Evolutionary conservation across 1,140 invertebrate genomes (phyloP).

Genomic region (Pseudomyrmex pallidus): DNA sequence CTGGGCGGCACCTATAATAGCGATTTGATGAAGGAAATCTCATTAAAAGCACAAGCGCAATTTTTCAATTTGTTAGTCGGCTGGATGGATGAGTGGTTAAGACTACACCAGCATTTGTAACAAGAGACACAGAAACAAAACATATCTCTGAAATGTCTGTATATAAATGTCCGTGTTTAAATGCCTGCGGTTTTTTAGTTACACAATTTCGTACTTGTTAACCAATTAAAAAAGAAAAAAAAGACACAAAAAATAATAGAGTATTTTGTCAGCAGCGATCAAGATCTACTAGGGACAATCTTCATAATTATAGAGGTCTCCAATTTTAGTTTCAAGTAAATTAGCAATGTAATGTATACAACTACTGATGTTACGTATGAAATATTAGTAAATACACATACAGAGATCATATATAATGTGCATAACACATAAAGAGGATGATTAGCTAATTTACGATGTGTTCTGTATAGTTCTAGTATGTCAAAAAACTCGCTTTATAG

Average conservation of each 20-base stretch:
- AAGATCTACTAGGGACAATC: slow-evolving; percentile 9
- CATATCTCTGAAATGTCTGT: slow-evolving; percentile 20
- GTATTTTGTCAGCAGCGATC: neutral
- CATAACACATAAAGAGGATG: slow-evolving; percentile 39
- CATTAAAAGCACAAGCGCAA: slow-evolving; percentile 66
- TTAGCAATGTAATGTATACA: slow-evolving; percentile 23
- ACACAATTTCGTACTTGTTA: neutral
- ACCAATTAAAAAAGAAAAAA: neutral
- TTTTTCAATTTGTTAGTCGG: slow-evolving; percentile 80
- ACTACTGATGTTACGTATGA: slow-evolving; percentile 39
- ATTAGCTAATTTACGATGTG: slow-evolving; percentile 30
- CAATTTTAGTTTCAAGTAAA: slow-evolving; percentile 3
- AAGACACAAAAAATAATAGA: neutral
- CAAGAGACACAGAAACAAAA: slow-evolving; percentile 57
- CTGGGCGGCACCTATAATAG: slow-evolving; percentile 66
- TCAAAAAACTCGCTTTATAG: neutral
- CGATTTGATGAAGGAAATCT: slow-evolving; percentile 69
- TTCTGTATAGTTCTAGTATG: neutral
- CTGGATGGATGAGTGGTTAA: slow-evolving; percentile 86
- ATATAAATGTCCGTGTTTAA: neutral
- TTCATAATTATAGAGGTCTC: slow-evolving; percentile 14
- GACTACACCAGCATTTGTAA: slow-evolving; percentile 73
- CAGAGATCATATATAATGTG: slow-evolving; percentile 35
- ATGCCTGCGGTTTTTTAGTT: slow-evolving; percentile 4
- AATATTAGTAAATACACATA: slow-evolving; percentile 55